These are phyloP conservation scores for Scortum barcoo DNA, from an alignment of 2,113 vertebrate species.

Conservation along the genomic window DNA sequence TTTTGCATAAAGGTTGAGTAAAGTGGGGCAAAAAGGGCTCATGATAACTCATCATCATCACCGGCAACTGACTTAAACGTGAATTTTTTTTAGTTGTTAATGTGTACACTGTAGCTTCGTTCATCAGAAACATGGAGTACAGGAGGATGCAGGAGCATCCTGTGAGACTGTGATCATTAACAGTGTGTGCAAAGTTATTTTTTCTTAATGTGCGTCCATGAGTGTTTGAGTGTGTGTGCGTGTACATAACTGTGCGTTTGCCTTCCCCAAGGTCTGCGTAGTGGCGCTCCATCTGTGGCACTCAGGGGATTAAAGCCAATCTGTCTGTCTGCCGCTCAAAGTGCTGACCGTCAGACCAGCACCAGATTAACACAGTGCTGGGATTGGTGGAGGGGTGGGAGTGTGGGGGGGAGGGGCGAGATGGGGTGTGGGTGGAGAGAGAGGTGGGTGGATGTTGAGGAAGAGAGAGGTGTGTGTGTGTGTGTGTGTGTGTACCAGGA, in stretches of 20 bases:
- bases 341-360: conserved; percentile 81
- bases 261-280: conserved; percentile 76
- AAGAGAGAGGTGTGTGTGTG: conserved; percentile 22
- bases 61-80: background rate
- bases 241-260: conserved; percentile 54
- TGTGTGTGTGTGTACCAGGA: conserved; percentile 18
- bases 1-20: background rate
- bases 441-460: conserved; percentile 30
- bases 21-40: background rate
- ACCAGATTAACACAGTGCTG: conserved; percentile 81
- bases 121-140: conserved; percentile 3
- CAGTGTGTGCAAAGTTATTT: conserved; percentile 26
- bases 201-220: conserved; percentile 30
- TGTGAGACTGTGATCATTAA: conserved; percentile 4
- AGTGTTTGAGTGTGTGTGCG: background rate
- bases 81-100: background rate
- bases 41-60: background rate
- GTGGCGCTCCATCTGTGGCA: conserved; percentile 81
- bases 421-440: conserved; percentile 15
- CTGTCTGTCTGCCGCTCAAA: conserved; percentile 83
- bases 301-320: conserved; percentile 84
- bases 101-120: background rate
- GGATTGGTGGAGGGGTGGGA: conserved; percentile 54
- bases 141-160: conserved; percentile 7
- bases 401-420: conserved; percentile 14